Percentiles rank a stretch among this genome's conserved stretches.
Evolutionary conservation across 2,797 vertebrate genomes (phyloP).

Genomic region (Vultur gryphus): DNA sequence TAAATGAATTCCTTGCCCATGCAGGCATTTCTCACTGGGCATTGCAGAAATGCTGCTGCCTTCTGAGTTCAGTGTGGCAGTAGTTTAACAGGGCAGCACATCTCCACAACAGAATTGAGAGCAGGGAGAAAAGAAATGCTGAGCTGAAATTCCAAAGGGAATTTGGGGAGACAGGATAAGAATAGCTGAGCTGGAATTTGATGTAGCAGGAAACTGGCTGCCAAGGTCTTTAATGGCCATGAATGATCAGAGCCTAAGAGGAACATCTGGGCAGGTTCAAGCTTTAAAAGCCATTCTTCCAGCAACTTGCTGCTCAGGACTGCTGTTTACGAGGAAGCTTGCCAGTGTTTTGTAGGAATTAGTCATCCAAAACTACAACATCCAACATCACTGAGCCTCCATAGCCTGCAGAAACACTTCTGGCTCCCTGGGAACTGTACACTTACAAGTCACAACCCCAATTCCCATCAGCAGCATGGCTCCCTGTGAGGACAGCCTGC

Average conservation of each 20-base stretch:
- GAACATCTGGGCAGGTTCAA: not conserved
- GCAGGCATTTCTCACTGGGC: not conserved
- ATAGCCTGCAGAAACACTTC: not conserved
- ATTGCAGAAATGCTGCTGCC: not conserved
- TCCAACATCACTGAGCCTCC: not conserved
- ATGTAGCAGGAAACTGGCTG: not conserved
- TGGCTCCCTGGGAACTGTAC: not conserved
- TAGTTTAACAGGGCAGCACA: not conserved
- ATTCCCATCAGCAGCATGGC: not conserved
- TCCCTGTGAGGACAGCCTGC: not conserved
- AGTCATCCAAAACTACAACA: not conserved
- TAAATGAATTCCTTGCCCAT: not conserved
- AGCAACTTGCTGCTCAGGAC: not conserved
- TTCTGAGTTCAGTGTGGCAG: not conserved
- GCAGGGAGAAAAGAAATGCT: not conserved
- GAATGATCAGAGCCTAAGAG: not conserved
- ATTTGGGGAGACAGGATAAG: not conserved
- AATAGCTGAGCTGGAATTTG: not conserved
- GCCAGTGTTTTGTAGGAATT: conserved; percentile 19
- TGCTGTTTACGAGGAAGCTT: not conserved
- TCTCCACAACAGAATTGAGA: not conserved
- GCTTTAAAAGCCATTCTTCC: conserved; percentile 1
- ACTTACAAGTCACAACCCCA: not conserved
- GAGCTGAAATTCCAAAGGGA: not conserved
- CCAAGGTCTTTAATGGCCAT: not conserved